Base-by-base conservation (phyloP, 2,888 invertebrate species). In the Mylabris sibirica region DNA sequence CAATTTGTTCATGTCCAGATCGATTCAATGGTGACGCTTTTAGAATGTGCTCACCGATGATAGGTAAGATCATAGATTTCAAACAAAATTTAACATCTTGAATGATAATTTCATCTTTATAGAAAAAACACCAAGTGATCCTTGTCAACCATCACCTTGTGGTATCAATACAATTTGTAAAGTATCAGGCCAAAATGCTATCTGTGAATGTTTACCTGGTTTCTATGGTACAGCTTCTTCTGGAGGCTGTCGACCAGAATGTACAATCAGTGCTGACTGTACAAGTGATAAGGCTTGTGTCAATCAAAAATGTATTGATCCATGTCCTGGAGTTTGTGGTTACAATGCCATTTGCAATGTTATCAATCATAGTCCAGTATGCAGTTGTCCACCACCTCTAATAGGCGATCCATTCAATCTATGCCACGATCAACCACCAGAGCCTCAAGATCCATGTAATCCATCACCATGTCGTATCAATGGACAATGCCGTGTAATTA, bases 381-480 rank as follows among this genome's bases (percentile, higher is more conserved):
- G 96, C 81, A 91, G 90, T 74, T 96, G 96, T 80, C 90, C 91
- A 69, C 87, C 86, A 69, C 89, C 89, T 65, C 89, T 88, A 78
- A 88, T 90, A n/a, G 95, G 95, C 20, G 92, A 96, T 89, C 94
- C 96, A 60, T 94, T 95, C 80, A 87, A 89, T 9, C 88, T 89
- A 78, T 94, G 94, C 81, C 82, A 83, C 72, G 86, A 87, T 72
- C 77, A 81, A 61, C 82, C 83, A 12, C 75, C 75, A 85, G 87
- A 81, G 64, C 85, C 83, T 81, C 79, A 83, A 66, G 92, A 95
- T 83, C 93, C 93, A n/a, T 96, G 96, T 85, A 90, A 90, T 80
- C 94, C 94, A 69, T 93, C 93, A 57, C 95, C 95, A 0, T 96
- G 96, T 80, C 91, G 91, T 59, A 89, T 90, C 63, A 95, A 95